phyloP scores from a whole-genome alignment of 35 echinoderm and acorn worm genomes.

The Anneissia japonica region DNA sequence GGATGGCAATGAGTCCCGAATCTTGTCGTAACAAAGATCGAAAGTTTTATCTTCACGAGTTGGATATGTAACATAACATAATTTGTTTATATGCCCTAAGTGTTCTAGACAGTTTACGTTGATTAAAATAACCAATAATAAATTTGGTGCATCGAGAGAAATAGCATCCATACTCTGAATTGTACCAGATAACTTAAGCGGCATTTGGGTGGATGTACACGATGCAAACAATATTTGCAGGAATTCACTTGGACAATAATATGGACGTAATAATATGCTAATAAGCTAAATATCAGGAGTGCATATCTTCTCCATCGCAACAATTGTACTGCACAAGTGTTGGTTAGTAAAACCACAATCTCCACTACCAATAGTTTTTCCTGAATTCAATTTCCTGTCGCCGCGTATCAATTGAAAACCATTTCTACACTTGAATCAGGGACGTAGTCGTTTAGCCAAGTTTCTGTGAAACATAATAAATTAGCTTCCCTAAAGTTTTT shows the following conservation, averaged over 20 bases:
- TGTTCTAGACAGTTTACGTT: too few species aligned
- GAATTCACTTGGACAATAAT: constrained; percentile 35
- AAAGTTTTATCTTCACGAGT: not conserved
- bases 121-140: too few species aligned
- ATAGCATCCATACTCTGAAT: not conserved
- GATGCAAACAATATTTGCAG: constrained; percentile 24
- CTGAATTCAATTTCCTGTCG: constrained; percentile 6
- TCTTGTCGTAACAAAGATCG: not conserved
- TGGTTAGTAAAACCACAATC: constrained; percentile 40
- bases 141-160: not conserved
- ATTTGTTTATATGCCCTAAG: not conserved
- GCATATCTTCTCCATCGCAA: constrained; percentile 16
- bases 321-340: constrained; percentile 28
- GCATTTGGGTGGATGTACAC: too few species aligned
- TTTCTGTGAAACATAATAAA: constrained; percentile 34
- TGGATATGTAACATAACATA: not conserved
- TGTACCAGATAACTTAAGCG: too few species aligned
- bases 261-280: constrained; percentile 23
- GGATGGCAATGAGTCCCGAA: not conserved
- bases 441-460: constrained; percentile 30
- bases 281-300: constrained; percentile 44
- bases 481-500: too few species aligned
- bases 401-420: constrained; percentile 5
- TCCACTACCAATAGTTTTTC: constrained; percentile 27
- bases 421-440: constrained; percentile 7